Evolutionary conservation across 2,113 vertebrate species (phyloP), one percentile per base, ranked within the genome.

Genomic region (Dendrocopos noguchii): DNA sequence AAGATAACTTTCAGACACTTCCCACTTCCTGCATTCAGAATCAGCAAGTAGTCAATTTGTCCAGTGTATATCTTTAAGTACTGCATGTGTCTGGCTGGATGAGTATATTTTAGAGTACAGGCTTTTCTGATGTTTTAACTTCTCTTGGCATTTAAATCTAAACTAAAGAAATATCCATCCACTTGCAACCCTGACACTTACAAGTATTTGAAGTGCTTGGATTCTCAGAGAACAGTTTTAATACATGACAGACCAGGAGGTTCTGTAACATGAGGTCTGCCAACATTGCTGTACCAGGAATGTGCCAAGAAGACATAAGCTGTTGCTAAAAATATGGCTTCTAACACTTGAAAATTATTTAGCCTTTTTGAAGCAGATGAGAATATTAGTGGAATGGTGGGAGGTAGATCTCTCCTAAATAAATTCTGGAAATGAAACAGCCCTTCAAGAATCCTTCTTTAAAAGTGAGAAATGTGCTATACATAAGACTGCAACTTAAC

Each of bases 141-240:
- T 84, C 42, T 68, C 55, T 57, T 71, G n/a, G 29, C 44, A 78
- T 86, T 80, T 86, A 94, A 92, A 83, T 76, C 22, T 64, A 84
- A 91, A 76, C 52, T 20, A 63, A 94, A 84, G 56, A 79, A 87
- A 82, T 64, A 79, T 57, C 36, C 36, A 65, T 71, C 57, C 34
- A 71, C 75, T 91, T 78, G 28, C 0, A 4, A 83, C 36, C 42
- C 57, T 93, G 75, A 95, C 78, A 61, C 61, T 90, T 50, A 39
- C 52, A 91, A 83, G 70, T 88, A 94, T 96, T 96, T 94, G 92
- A 95, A 94, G 90, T 88, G 70, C 82, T 87, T 93, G 76, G 52
- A 88, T 91, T 84, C 42, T 42, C 82, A 91, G 59, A 78, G 91
- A 91, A 83, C 27, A 90, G 76, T 71, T 93, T 91, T 59, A 94